A percentile compares a stretch with the other conserved stretches of the same genome.
These are phyloP conservation scores for Lagria hirta DNA, from an alignment of 2,888 invertebrate species.

Conservation along the genomic window DNA sequence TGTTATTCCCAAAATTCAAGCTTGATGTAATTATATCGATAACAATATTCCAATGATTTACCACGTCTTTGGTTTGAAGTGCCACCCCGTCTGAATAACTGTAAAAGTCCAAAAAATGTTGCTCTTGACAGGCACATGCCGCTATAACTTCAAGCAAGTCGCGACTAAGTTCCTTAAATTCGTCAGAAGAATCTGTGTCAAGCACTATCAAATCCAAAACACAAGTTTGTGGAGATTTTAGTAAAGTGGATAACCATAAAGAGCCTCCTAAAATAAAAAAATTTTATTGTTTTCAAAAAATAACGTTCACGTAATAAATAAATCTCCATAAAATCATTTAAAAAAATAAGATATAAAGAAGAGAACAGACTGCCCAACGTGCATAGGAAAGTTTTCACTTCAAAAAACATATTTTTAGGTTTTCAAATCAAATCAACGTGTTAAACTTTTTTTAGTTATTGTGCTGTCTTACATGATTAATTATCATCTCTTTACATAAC, in stretches of 20 bases:
- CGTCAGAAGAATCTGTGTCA: conserved; percentile 37
- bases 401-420: too few relatives aligned
- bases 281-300: conserved; percentile 5
- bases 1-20: conserved; percentile 56
- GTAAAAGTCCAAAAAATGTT: conserved; percentile 42
- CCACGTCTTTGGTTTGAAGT: conserved; percentile 15
- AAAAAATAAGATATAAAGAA: too few relatives aligned
- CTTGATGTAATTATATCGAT: conserved; percentile 55
- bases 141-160: conserved; percentile 50
- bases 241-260: conserved; percentile 45
- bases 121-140: conserved; percentile 46
- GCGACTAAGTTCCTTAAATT: conserved; percentile 44
- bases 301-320: too few relatives aligned
- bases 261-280: conserved; percentile 34
- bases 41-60: conserved; percentile 53
- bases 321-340: too few relatives aligned
- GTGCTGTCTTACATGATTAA: too few relatives aligned
- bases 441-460: too few relatives aligned
- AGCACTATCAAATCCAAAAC: conserved; percentile 43
- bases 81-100: conserved; percentile 20
- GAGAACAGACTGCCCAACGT: too few relatives aligned
- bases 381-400: too few relatives aligned
- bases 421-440: too few relatives aligned
- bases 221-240: conserved; percentile 43
- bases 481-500: too few relatives aligned